phyloP scores from a whole-genome alignment of 1,140 invertebrate species.

The Sesamia nonagrioides region DNA sequence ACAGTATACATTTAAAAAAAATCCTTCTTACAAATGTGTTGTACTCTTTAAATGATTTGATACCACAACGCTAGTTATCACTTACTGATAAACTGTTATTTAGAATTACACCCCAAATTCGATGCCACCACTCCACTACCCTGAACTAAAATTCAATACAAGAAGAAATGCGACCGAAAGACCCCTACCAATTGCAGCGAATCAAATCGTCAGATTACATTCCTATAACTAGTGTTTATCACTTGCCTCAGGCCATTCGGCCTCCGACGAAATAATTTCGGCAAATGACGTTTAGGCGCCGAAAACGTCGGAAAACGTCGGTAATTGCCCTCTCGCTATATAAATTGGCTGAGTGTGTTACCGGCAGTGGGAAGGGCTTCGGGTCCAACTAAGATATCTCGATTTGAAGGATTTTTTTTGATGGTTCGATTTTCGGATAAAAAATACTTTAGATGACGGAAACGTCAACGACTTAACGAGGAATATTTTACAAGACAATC shows the following conservation, averaged over 20 bases:
- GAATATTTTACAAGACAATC: background rate
- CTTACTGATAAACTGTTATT: background rate
- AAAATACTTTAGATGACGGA: background rate
- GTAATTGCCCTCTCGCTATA: conserved; percentile 79
- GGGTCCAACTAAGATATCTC: conserved; percentile 57
- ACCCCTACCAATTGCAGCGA: conserved; percentile 50
- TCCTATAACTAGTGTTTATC: conserved; percentile 54
- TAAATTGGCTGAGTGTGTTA: conserved; percentile 80
- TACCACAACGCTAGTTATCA: background rate
- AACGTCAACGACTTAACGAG: background rate
- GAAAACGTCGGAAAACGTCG: conserved; percentile 73
- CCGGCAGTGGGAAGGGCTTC: conserved; percentile 68
- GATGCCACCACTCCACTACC: conserved; percentile 27
- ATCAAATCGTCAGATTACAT: conserved; percentile 42
- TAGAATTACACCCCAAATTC: conserved; percentile 15
- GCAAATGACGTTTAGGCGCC: conserved; percentile 74
- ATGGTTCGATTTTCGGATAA: background rate
- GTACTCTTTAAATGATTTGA: no score
- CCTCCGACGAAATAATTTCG: conserved; percentile 73
- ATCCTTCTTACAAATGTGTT: no score
- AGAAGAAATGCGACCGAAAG: conserved; percentile 13
- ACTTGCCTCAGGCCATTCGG: conserved; percentile 59
- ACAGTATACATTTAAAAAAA: no score
- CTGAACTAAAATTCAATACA: conserved; percentile 29
- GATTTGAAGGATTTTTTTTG: conserved; percentile 25